Evolutionary conservation across 2,113 vertebrate genomes (phyloP), one percentile per base, ranked within the genome.

Genomic region (Callospermophilus lateralis): DNA sequence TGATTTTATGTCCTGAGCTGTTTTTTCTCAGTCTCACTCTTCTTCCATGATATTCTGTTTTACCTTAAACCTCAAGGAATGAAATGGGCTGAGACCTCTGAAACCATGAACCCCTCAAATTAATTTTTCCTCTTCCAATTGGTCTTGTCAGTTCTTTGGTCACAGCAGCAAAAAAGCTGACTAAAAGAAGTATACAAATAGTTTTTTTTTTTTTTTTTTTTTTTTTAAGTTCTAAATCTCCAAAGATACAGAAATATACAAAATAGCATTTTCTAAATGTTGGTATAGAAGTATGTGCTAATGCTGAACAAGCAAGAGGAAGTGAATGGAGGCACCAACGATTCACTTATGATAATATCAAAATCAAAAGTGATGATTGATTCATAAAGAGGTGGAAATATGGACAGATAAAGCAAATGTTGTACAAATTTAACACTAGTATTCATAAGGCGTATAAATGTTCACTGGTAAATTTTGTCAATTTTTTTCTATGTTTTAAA

Each of bases 351-450:
- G 67, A 74, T 17, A 51, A 5, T 20, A 58, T 37, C 13, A 8
- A 2, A 37, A 84, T 48, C 65, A 88, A 34, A 87, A 72, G 17
- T 78, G 9, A 77, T 45, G 1, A n/a, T 6, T 89, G 13, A 48
- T 37, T 32, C 19, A 15, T 11, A 58, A 28, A 30, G 1, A 8
- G 4, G 4, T 55, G 5, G n/a, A 65, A 78, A 94, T 34, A 48
- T 11, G 10, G 26, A 11, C 0, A 12, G 20, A 81, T 6, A 94
- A 89, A 68, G 0, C 3, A 79, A 91, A 0, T 28, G 2, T 0
- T 32, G 5, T 16, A 45, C 8, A 65, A 42, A 45, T 1, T 39
- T 34, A n/a, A 20, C 8, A 0, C 0, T 26, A 32, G 19, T 9
- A 39, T 78, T 34, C 26, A 20, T 10, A 8, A 55, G 13, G 20